phyloP scores from a whole-genome alignment of 37 sponge, comb jelly and placozoan genomes.

The Cladorhizidae sp. region DNA sequence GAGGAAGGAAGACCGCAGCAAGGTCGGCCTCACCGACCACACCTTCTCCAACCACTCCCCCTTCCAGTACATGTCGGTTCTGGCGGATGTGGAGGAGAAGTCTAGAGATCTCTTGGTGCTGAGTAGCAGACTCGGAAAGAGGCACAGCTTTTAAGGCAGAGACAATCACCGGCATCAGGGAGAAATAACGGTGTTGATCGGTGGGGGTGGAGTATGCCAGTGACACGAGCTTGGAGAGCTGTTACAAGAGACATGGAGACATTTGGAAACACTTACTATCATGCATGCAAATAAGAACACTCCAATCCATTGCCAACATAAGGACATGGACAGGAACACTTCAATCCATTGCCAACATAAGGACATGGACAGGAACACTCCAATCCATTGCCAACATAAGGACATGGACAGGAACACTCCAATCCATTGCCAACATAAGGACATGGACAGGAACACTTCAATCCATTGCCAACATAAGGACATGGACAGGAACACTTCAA shows the following conservation, averaged over 20 bases:
- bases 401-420: too few relatives aligned
- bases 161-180: conserved; percentile 12
- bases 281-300: too few relatives aligned
- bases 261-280: too few relatives aligned
- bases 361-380: too few relatives aligned
- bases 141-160: conserved; percentile 8
- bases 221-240: conserved; percentile 27
- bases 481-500: too few relatives aligned
- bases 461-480: too few relatives aligned
- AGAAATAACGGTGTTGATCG: conserved; percentile 6
- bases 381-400: too few relatives aligned
- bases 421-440: too few relatives aligned
- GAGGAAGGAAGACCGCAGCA: conserved; percentile 5
- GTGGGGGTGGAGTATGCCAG: neutral
- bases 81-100: neutral
- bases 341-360: too few relatives aligned
- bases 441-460: too few relatives aligned
- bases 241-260: conserved; percentile 6
- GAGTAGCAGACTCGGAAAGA: neutral
- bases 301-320: too few relatives aligned
- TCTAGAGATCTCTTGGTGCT: neutral
- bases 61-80: neutral
- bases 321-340: too few relatives aligned
- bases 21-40: neutral
- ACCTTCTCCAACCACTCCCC: neutral